Evolutionary conservation across 2,888 invertebrate species (phyloP).

Genomic region (Linnaemya tessellans): DNA sequence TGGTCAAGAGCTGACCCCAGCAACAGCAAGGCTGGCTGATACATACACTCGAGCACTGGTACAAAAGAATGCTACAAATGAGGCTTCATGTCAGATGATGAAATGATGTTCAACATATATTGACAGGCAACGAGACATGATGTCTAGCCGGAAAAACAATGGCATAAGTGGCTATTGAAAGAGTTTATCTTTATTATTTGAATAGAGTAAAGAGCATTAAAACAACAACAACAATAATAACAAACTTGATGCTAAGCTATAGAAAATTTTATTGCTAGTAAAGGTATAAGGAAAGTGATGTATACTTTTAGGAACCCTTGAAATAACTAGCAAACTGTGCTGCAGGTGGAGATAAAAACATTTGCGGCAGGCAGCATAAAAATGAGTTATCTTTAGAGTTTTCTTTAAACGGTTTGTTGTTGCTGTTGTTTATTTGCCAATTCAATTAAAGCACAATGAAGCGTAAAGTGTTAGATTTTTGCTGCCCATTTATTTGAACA

Average conservation of each 20-base stretch:
- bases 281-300: conserved; percentile 44
- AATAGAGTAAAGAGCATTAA: conserved; percentile 40
- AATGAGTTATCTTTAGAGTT: not conserved
- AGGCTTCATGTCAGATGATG: conserved; percentile 50
- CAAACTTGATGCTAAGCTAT: not conserved
- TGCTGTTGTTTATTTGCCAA: conserved; percentile 61
- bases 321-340: conserved; percentile 32
- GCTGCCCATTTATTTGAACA: conserved; percentile 77
- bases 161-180: conserved; percentile 47
- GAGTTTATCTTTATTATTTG: conserved; percentile 40
- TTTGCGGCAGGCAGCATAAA: not conserved
- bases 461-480: conserved; percentile 80
- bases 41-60: not conserved
- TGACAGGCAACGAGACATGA: conserved; percentile 58
- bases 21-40: conserved; percentile 35
- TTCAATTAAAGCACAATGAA: conserved; percentile 76
- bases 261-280: conserved; percentile 42
- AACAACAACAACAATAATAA: conserved; percentile 15
- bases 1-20: conserved; percentile 27
- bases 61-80: conserved; percentile 3
- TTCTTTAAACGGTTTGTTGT: conserved; percentile 18
- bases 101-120: conserved; percentile 63
- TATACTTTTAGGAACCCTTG: conserved; percentile 55
- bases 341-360: not conserved
- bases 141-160: conserved; percentile 62